Evolutionary conservation across 2,113 vertebrate species (phyloP), one percentile per base, ranked within the genome.

Genomic region (Meriones unguiculatus): DNA sequence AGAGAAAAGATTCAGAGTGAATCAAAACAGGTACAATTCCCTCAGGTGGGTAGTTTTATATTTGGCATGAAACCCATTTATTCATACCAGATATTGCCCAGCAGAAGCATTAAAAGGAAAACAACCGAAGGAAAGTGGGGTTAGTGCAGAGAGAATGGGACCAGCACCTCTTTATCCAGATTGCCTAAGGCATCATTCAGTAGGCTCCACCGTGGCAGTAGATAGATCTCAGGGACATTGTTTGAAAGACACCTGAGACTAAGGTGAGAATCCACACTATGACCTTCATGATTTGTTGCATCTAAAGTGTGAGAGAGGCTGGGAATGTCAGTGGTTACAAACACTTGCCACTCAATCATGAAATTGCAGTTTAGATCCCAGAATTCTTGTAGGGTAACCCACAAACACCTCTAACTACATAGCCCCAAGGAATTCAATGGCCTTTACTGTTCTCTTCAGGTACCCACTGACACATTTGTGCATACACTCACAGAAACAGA

Each of bases 1-100:
- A 76, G 17, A 69, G n/a, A 92, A 72, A 82, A 90, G 50, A 84
- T 65, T 77, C 89, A 95, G 87, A 93, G 77, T 12, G 85, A 95
- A 87, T 88, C 85, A 92, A 97, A 98, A 95, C 90, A 97, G 46
- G 97, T 88, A 87, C 81, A 89, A 75, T 95, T 95, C 96, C 94
- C 90, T 78, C 93, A 84, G 62, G 92, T 93, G 67, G 72, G 50
- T 70, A 85, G 76, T 85, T 93, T 97, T 92, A 80, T 70, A 50
- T 57, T 10, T 92, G 92, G 90, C 88, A 86, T 65, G 57, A 77
- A 84, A 85, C 75, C 30, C n/a, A 86, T 67, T 90, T 82, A 92
- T 41, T 59, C 35, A 12, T 69, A 91, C 20, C 57, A 73, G 65
- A 94, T 92, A 67, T 95, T 94, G 30, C 81, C 92, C 88, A 95